A percentile compares a stretch with the other conserved stretches of the same genome.
These are phyloP conservation scores for Ictalurus furcatus DNA, from an alignment of 2,113 vertebrate species.

Conservation along the genomic window DNA sequence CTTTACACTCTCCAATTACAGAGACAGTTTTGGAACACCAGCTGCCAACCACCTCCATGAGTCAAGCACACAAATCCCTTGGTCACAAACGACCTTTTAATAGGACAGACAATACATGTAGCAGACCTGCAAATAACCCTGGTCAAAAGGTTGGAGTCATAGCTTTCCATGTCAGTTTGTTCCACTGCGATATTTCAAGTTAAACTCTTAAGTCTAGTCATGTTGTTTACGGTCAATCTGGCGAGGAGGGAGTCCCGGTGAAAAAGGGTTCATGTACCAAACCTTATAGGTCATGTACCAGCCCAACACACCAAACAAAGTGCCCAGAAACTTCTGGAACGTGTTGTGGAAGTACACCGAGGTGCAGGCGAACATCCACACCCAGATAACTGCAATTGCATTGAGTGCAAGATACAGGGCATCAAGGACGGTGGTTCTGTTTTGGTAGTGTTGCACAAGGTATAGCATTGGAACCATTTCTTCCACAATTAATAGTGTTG, in stretches of 20 bases:
- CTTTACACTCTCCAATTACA: slow-evolving; percentile 59
- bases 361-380: slow-evolving; percentile 91
- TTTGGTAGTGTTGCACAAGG: slow-evolving; percentile 55
- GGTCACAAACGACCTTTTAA: slow-evolving; percentile 46
- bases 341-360: slow-evolving; percentile 89
- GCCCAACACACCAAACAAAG: slow-evolving; percentile 75
- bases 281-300: slow-evolving; percentile 86
- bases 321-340: slow-evolving; percentile 84
- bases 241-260: slow-evolving; percentile 85
- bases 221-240: slow-evolving; percentile 64
- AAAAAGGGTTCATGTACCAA: slow-evolving; percentile 85
- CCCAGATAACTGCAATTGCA: slow-evolving; percentile 78
- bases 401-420: slow-evolving; percentile 81
- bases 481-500: slow-evolving; percentile 86
- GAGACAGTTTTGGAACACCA: slow-evolving; percentile 61
- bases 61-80: slow-evolving; percentile 27
- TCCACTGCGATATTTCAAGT: background rate
- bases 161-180: slow-evolving; percentile 3
- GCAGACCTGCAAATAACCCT: slow-evolving; percentile 20
- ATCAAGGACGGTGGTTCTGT: slow-evolving; percentile 63
- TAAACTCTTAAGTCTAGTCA: slow-evolving; percentile 40
- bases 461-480: slow-evolving; percentile 80
- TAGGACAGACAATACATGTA: slow-evolving; percentile 48
- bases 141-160: slow-evolving; percentile 32
- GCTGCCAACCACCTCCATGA: slow-evolving; percentile 53